Percentiles rank a stretch among this genome's conserved stretches.
Conservation (phyloP, 2,113 vertebrate species). For the Callaeas wilsoni region DNA sequence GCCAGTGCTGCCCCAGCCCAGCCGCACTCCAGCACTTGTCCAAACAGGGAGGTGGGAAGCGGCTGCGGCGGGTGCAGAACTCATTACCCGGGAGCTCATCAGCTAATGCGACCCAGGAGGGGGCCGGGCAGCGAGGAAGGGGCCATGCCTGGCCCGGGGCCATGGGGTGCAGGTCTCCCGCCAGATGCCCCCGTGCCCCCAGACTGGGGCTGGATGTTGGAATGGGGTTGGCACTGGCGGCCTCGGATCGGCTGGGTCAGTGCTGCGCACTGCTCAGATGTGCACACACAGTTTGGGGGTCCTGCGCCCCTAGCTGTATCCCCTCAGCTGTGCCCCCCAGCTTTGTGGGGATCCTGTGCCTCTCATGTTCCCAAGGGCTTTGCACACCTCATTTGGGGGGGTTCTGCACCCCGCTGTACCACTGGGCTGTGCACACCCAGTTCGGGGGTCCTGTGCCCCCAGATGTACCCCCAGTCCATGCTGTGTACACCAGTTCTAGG, state of each 20-base stretch:
- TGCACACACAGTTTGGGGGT: neutral
- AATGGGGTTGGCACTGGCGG: neutral
- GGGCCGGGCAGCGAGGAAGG: neutral
- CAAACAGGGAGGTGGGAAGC: conserved; percentile 41
- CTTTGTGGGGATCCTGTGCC: neutral
- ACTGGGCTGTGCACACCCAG: neutral
- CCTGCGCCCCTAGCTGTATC: neutral
- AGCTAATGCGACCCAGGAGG: conserved; percentile 40
- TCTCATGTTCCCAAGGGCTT: neutral
- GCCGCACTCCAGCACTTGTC: conserved; percentile 19
- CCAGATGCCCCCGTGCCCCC: neutral
- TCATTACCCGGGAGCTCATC: conserved; percentile 28
- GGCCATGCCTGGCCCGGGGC: neutral
- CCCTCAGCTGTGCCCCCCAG: neutral
- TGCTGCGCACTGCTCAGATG: neutral
- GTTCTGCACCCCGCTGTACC: neutral
- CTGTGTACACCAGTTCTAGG: neutral
- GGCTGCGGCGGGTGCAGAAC: neutral
- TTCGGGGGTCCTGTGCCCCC: neutral
- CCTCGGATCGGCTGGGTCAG: rapidly evolving
- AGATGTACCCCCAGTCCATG: neutral
- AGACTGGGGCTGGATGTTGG: rapidly evolving
- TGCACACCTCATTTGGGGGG: neutral
- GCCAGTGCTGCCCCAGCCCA: neutral
- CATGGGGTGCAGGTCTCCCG: rapidly evolving